Evolutionary conservation across 1,140 invertebrate genomes (phyloP), one percentile per base, ranked within the genome.

Genomic region (Heliconius himera): DNA sequence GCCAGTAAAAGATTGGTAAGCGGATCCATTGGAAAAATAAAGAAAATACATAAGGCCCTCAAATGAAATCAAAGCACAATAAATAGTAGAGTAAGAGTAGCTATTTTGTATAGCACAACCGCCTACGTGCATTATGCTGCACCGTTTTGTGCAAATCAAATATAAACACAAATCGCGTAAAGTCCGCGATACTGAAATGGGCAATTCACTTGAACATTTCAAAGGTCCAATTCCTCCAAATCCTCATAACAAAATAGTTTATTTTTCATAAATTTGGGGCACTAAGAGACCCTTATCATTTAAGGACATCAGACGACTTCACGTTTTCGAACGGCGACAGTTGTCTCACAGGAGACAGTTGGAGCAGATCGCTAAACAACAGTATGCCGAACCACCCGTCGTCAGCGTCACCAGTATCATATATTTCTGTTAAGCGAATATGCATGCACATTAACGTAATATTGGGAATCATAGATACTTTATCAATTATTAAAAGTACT

Each of bases 231-330:
- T n/a, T n/a, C n/a, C n/a, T n/a, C n/a, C n/a, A 82, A 74, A 81
- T 85, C 84, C 16, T 84, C 77, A 33, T 82, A 83, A 54, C 1
- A 79, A 49, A 85, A 83, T 16, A 83, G 56, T 76, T 84, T n/a
- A n/a, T n/a, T n/a, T n/a, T 77, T 82, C 82, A 82, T 46, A 84
- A 56, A 79, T 86, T 84, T 1, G 82, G 81, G 0, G 81, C 74
- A 77, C 78, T 83, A 2, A 83, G 73, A 41, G 79, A 83, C 51
- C 82, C 82, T 79, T 81, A 41, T 3, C 9, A 16, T 49, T 49
- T 49, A 8, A 13, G 11, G 13, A 72, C 70, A 13, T 72, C 70
- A 18, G 9, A 5, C 3, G 70, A 36, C 16, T 33, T 36, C 29
- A 72, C 1, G 3, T 38, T 36, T 36, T 36, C 16, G 13, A 72